These are phyloP conservation scores for Anadara kagoshimensis DNA, from an alignment of 1,140 invertebrate genomes.

Conservation along the genomic window DNA sequence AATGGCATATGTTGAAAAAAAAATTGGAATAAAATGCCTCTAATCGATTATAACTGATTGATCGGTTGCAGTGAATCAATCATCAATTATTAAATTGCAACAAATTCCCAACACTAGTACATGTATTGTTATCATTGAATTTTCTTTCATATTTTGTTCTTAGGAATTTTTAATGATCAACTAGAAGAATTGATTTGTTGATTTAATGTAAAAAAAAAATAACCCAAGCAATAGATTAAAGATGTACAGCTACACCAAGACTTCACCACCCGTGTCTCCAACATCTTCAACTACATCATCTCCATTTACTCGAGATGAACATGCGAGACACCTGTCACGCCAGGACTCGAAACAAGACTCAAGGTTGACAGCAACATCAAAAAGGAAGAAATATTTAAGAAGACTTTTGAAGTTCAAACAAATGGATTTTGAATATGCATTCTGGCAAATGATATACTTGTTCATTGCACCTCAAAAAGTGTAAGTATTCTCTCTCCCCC, in stretches of 20 bases:
- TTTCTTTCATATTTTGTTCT: too few relatives aligned
- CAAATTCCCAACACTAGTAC: too few relatives aligned
- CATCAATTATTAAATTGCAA: too few relatives aligned
- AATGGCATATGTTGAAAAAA: too few relatives aligned
- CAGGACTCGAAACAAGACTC: constrained; percentile 45
- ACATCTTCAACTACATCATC: constrained; percentile 48
- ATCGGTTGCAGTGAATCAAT: too few relatives aligned
- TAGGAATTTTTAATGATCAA: too few relatives aligned
- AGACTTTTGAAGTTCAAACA: constrained; percentile 93
- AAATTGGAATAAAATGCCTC: too few relatives aligned
- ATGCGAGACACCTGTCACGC: constrained; percentile 9
- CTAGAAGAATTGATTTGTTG: too few relatives aligned
- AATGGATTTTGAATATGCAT: constrained; percentile 99
- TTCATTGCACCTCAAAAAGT: constrained; percentile 98
- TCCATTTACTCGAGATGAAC: constrained; percentile 39
- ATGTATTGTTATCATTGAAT: too few relatives aligned
- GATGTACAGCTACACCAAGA: constrained; percentile 53
- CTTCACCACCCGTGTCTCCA: constrained; percentile 60
- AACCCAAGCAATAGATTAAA: neutral
- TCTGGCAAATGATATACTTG: constrained; percentile 99
- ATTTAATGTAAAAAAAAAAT: too few relatives aligned
- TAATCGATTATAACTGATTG: too few relatives aligned
- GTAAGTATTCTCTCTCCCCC: constrained; percentile 71
- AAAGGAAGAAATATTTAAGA: constrained; percentile 93
- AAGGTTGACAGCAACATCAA: constrained; percentile 82